Evolutionary conservation across 53 echinoderm and acorn worm genomes (phyloP).

Genomic region (Henricia sp.): DNA sequence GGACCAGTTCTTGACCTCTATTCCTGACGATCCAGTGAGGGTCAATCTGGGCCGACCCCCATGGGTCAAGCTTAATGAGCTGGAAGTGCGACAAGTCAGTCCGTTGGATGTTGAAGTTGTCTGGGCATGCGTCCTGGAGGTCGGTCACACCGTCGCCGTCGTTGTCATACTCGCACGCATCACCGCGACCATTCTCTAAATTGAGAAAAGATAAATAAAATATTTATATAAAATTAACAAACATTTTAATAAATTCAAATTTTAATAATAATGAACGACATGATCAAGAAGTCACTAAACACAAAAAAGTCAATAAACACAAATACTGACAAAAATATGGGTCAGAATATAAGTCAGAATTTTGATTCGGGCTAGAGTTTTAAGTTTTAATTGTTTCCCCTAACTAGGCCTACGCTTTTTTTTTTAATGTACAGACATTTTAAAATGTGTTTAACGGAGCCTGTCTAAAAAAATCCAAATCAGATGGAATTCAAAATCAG

Average conservation of each 20-base stretch:
- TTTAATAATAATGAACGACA: too few species aligned
- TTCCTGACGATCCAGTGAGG: slow-evolving; percentile 98
- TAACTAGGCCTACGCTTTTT: too few species aligned
- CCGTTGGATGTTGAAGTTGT: slow-evolving; percentile 77
- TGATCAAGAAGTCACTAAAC: too few species aligned
- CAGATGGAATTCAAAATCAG: too few species aligned
- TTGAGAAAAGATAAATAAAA: slow-evolving; percentile 2
- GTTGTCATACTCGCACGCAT: slow-evolving; percentile 89
- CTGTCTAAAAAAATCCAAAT: too few species aligned
- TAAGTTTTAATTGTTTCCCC: too few species aligned
- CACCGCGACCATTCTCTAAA: slow-evolving; percentile 85
- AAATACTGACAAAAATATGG: too few species aligned
- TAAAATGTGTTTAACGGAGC: too few species aligned
- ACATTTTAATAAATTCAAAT: neutral
- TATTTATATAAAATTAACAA: neutral
- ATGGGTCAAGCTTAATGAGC: slow-evolving; percentile 83
- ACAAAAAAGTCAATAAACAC: too few species aligned
- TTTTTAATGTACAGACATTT: too few species aligned
- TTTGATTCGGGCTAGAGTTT: too few species aligned
- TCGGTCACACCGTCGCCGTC: slow-evolving; percentile 93
- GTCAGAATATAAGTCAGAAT: too few species aligned
- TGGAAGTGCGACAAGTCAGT: slow-evolving; percentile 94
- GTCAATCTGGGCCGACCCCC: slow-evolving; percentile 83
- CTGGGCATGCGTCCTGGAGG: slow-evolving; percentile 83
- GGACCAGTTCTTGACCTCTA: slow-evolving; percentile 90